Base-by-base conservation (phyloP, 92 coral and sea anemone species). In the Parazoanthus swiftii region DNA sequence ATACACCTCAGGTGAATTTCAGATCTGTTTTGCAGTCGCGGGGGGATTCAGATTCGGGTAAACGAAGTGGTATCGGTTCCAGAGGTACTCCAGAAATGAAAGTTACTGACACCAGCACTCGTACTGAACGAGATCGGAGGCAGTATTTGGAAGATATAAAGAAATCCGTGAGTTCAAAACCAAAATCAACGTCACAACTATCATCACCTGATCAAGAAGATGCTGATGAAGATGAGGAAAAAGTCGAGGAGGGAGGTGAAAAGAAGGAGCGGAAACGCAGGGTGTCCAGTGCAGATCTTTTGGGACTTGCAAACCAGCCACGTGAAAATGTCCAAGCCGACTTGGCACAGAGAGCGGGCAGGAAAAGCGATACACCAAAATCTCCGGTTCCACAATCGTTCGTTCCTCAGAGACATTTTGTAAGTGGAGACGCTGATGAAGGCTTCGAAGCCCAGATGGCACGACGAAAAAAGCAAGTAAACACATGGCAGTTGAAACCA, bases 221-320 rank as follows among this genome's bases (percentile, higher is more conserved):
- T 33, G 89, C 76, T 21, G 70, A 51, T 15, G 77, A 80, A 56
- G 81, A 74, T 6, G 88, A 74, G 76, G 81, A 80, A 43, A 82
- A 86, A 46, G 88, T 42, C 21, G 85, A 37, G 20, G 81, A 88
- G 26, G 46, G 76, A 66, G 86, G 85, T 13, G 88, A 77, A 79
- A 87, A 70, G 46, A 90, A 90, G 43, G 90, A 72, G 23, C 77
- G 72, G 39, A 78, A 90, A 42, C 90, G 93, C 73, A 91, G 85
- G 59, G 91, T 95, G 35, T 95, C 98, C 37, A 95, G 98, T 80
- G 72, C 95, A 4, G 98, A 95, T 74, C 89, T 95, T 20, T 88
- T 95, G 68, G 92, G 92, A 86, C 77, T 95, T 88, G 86, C 92
- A 15, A 85, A 89, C 86, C 89, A 95, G 63, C 93, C 91, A 51